These are phyloP conservation scores for Sciurus carolinensis DNA, from an alignment of 2,797 vertebrate genomes.

Conservation along the genomic window DNA sequence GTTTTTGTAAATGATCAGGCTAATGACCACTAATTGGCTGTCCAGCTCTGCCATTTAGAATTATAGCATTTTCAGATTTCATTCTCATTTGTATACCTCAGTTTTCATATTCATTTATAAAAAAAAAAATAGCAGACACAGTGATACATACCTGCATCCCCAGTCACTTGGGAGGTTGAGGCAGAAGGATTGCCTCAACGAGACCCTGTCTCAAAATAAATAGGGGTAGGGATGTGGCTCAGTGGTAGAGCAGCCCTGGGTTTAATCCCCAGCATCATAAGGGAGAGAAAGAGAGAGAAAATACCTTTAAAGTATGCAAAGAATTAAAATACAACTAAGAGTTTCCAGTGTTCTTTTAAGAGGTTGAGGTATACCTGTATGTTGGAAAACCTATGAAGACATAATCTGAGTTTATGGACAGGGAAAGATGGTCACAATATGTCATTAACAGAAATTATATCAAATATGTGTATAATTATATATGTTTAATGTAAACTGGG, in stretches of 20 bases:
- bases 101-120: background rate
- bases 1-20: background rate
- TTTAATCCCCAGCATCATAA: background rate
- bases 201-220: background rate
- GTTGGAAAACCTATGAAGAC: background rate
- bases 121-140: background rate
- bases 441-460: background rate
- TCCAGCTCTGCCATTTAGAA: background rate
- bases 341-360: too few species aligned
- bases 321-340: background rate
- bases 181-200: background rate
- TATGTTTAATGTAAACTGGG: background rate
- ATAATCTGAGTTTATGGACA: too few species aligned
- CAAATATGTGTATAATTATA: background rate
- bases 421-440: background rate
- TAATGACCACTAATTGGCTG: background rate
- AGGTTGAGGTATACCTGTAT: background rate
- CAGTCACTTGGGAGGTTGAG: background rate
- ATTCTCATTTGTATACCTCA: background rate
- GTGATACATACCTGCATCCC: background rate
- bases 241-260: too few species aligned
- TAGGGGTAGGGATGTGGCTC: background rate
- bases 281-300: background rate
- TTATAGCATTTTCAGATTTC: constrained; percentile 26
- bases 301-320: background rate